phyloP scores from a whole-genome alignment of 2,797 vertebrate species.

The Cryptoprocta ferox region DNA sequence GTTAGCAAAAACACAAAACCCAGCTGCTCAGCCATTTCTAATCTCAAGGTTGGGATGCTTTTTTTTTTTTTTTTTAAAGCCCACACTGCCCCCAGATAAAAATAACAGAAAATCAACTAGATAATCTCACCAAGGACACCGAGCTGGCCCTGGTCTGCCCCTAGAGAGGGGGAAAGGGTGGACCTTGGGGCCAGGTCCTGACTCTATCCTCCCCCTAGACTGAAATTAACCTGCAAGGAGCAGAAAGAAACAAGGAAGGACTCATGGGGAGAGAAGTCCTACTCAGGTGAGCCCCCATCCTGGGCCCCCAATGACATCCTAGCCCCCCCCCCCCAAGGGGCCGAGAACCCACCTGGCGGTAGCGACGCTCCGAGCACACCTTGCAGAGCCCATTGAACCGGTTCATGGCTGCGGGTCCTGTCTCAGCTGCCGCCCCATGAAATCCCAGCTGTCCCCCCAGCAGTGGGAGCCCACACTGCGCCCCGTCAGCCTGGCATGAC shows the following conservation, averaged over 20 bases:
- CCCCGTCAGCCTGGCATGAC: slow-evolving; percentile 92
- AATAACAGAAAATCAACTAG: neutral
- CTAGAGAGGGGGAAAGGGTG: neutral
- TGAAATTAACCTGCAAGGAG: neutral
- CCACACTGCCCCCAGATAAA: neutral
- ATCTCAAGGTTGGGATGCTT: neutral
- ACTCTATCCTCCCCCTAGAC: neutral
- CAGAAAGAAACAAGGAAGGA: neutral
- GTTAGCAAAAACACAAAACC: neutral
- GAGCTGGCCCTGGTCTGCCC: neutral
- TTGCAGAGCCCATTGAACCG: slow-evolving; percentile 93
- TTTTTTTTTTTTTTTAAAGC: neutral
- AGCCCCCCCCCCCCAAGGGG: accelerated
- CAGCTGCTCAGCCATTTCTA: neutral
- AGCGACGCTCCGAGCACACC: slow-evolving; percentile 93
- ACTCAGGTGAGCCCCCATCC: neutral
- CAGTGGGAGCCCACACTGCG: slow-evolving; percentile 85
- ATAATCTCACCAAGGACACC: neutral
- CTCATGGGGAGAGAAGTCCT: neutral
- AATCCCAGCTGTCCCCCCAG: slow-evolving; percentile 74
- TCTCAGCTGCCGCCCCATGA: slow-evolving; percentile 82
- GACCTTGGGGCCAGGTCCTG: neutral
- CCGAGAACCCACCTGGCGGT: slow-evolving; percentile 91
- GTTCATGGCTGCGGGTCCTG: slow-evolving; percentile 89
- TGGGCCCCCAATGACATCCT: accelerated